Conservation (phyloP, 2,113 vertebrate species). For the Macaca mulatta region DNA sequence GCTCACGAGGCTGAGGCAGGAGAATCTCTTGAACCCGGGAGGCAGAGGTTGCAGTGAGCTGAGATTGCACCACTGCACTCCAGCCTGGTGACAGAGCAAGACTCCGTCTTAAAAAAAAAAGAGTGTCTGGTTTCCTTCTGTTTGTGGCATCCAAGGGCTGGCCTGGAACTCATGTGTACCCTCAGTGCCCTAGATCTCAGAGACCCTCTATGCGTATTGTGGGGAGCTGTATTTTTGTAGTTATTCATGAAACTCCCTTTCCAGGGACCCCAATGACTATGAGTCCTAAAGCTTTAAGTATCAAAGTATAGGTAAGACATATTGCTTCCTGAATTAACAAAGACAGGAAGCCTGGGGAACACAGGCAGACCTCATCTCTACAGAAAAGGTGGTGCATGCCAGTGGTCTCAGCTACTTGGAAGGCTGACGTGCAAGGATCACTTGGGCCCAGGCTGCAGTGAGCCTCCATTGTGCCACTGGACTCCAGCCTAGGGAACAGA, state of each 20-base stretch:
- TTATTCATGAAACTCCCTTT: slow-evolving; percentile 34
- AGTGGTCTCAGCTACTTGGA: too few relatives aligned
- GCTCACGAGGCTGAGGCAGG: too few relatives aligned
- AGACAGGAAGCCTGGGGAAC: background rate
- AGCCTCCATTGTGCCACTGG: too few relatives aligned
- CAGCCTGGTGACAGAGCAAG: too few relatives aligned
- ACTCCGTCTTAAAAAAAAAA: background rate
- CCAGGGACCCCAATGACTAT: background rate
- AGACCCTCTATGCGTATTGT: background rate
- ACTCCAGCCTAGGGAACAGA: too few relatives aligned
- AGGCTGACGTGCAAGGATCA: too few relatives aligned
- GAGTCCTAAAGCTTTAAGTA: slow-evolving; percentile 35
- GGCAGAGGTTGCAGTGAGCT: too few relatives aligned
- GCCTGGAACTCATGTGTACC: background rate
- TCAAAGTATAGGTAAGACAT: background rate
- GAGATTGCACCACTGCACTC: too few relatives aligned
- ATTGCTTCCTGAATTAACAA: background rate
- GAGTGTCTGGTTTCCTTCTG: background rate
- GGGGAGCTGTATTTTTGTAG: background rate
- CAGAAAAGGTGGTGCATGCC: too few relatives aligned
- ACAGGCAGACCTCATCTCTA: too few relatives aligned
- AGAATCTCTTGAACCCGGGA: too few relatives aligned
- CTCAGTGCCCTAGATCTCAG: background rate
- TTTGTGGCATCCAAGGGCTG: background rate
- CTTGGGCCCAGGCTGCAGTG: too few relatives aligned